Base-by-base conservation (phyloP, 2,113 vertebrate species). In the Hippocampus barbouri region DNA sequence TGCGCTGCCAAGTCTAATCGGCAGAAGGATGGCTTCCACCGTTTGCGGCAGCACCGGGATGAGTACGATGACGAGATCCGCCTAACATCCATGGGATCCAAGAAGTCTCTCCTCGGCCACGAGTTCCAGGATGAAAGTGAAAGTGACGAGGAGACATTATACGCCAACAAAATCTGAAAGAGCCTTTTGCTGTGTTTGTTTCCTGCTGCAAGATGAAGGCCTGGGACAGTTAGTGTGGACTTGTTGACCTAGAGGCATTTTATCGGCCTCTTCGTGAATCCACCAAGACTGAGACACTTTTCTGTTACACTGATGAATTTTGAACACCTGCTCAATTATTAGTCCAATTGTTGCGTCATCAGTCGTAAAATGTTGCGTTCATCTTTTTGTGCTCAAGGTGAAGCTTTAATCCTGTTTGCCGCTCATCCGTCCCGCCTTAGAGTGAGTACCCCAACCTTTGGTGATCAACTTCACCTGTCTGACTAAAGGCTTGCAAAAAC, bases 81-180 rank as follows among this genome's bases (percentile, higher is more conserved):
- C 49, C 93, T 98, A 89, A 95, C 94, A 85, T 94, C 97, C 21
- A 96, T 98, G 0, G 93, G 96, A 84, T 99, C 97, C 56, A 98
- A 99, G 86, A 99, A 98, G 74, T 97, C 96, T 10, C 94, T 99
- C 59, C 92, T 99, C 34, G 96, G 93, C 82, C 92, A 96, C 0
- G 97, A 99, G 73, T 99, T 99, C 89, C 97, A 98, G 92, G 97
- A 99, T n/a, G 97, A 99, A 80, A 98, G 95, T 0, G 97, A 99
- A 91, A 99, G 96, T 15, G 97, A 99, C 3, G 97, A 99, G 75
- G 97, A 99, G 81, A 98, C 97, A 0, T 75, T 99, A 23, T 98
- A 99, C 69, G 94, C 94, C 83, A 98, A 97, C 93, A 98, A 99
- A 90, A 94, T 96, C 82, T 97, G 92, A 61, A 60, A 30, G 57